These are phyloP conservation scores for Tragelaphus strepsiceros DNA, from an alignment of 2,113 vertebrate genomes.

Conservation along the genomic window DNA sequence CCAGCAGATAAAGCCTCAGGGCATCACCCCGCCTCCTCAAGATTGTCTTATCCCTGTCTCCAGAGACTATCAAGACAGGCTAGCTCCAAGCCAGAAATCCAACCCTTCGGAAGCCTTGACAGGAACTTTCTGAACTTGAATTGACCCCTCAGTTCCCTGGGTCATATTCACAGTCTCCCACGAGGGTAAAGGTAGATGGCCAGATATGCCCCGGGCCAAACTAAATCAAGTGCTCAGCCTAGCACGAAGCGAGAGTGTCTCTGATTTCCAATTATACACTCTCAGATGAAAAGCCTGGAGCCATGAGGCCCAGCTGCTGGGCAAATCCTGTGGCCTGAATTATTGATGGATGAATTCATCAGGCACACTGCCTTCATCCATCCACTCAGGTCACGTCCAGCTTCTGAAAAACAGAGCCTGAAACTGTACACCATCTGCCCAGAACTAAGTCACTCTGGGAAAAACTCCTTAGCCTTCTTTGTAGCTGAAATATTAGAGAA, in stretches of 20 bases:
- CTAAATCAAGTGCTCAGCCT: background rate
- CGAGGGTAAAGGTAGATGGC: background rate
- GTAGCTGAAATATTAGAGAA: background rate
- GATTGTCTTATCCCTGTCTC: background rate
- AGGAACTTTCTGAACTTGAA: background rate
- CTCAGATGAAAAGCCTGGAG: background rate
- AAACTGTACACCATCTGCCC: background rate
- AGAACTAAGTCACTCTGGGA: background rate
- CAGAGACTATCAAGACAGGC: background rate
- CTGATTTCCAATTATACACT: background rate
- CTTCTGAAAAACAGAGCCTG: background rate
- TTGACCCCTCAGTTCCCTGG: background rate
- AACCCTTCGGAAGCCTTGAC: background rate
- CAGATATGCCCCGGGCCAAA: background rate
- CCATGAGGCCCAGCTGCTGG: background rate
- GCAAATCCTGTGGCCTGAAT: background rate
- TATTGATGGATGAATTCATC: slow-evolving; percentile 21
- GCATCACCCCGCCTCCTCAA: background rate
- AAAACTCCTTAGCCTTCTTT: background rate
- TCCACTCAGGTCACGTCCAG: background rate
- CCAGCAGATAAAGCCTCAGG: background rate
- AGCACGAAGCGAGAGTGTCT: background rate
- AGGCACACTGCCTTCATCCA: background rate
- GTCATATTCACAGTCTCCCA: background rate
- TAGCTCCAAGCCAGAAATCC: background rate